These are phyloP conservation scores for Nemapogon koenigi DNA, from an alignment of 2,888 invertebrate species.

Conservation along the genomic window DNA sequence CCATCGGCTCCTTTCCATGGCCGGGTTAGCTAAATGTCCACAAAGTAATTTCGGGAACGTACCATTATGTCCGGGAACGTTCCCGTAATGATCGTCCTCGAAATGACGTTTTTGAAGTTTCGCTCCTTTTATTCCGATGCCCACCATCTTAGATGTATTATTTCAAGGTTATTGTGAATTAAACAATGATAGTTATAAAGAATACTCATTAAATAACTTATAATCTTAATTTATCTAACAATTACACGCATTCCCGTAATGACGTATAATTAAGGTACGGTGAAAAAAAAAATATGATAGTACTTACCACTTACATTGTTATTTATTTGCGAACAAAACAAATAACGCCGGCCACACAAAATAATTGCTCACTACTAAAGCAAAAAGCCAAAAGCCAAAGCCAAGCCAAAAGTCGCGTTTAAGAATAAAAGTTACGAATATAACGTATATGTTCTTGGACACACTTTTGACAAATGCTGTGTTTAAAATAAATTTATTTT, in stretches of 20 bases:
- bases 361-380: neutral
- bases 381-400: neutral
- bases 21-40: neutral
- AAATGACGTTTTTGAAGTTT: conserved; percentile 1
- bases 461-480: neutral
- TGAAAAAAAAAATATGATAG: neutral
- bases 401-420: neutral
- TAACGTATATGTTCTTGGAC: neutral
- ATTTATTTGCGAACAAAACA: neutral
- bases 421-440: neutral
- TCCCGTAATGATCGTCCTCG: neutral
- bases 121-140: neutral
- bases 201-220: neutral
- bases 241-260: neutral
- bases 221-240: neutral
- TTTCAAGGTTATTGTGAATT: neutral
- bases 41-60: neutral
- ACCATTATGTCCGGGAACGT: conserved; percentile 1
- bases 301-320: neutral
- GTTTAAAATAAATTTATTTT: neutral
- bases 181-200: neutral
- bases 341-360: neutral
- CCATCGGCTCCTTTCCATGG: neutral
- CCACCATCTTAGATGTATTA: neutral
- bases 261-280: neutral